phyloP scores from a whole-genome alignment of 2,888 invertebrate species.

The Tortrix viridana region DNA sequence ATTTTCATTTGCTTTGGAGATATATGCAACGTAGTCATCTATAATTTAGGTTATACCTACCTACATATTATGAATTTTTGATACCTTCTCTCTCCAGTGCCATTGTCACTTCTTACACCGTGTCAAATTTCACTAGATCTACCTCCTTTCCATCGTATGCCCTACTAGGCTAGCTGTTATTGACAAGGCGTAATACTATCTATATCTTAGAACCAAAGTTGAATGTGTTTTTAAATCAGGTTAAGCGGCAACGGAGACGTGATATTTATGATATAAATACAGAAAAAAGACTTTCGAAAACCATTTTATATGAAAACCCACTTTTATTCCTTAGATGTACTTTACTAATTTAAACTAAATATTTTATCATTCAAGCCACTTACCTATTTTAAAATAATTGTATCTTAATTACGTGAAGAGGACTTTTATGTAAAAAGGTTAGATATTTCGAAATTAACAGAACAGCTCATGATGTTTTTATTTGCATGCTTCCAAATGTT shows the following conservation, averaged over 20 bases:
- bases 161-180: not conserved
- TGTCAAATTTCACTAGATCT: not conserved
- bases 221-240: constrained; percentile 7
- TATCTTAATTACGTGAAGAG: no score
- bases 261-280: constrained; percentile 14
- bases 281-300: not conserved
- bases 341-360: no score
- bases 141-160: not conserved
- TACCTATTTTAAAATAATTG: no score
- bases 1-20: not conserved
- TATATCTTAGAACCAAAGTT: constrained; percentile 16
- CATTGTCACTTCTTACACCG: not conserved
- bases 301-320: not conserved
- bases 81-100: not conserved
- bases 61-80: not conserved
- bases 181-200: constrained; percentile 10
- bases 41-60: not conserved
- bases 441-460: no score
- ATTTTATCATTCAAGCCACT: no score
- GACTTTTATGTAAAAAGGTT: no score
- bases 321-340: not conserved
- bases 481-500: no score
- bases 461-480: no score
- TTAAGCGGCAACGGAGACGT: constrained; percentile 5
- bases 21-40: not conserved